Base-by-base conservation (phyloP, 1,140 invertebrate species). In the Macrocentrus cingulum region DNA sequence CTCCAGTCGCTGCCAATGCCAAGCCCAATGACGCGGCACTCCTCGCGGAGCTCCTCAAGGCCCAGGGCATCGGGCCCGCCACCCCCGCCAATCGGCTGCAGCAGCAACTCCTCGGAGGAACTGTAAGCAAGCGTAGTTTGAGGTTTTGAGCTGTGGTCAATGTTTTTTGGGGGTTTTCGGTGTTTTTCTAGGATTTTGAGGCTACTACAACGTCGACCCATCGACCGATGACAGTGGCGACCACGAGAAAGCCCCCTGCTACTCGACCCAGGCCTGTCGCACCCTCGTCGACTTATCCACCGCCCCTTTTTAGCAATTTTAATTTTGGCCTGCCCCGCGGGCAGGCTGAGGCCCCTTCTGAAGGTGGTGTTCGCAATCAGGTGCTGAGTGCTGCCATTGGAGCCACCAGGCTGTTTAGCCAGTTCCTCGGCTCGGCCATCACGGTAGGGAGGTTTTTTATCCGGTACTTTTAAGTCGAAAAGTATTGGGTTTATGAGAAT, bases 341-440 rank as follows among this genome's bases (percentile, higher is more conserved):
- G 20, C 46, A 59, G 41, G 58, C 45, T 23, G 50, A 58, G 0
- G 29, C 23, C 3, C 37, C 41, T 22, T 49, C 56, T 6, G 69
- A 60, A 11, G 59, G 61, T 36, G 66, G 80, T 8, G 78, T 84
- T 37, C 71, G 85, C 60, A 84, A 81, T 56, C 84, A 86, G 71
- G 80, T 88, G 32, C 81, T 89, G 6, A 85, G 82, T 50, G 86
- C 85, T 29, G 87, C 87, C 46, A 84, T 89, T 54, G 87, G 87
- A 62, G 86, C 88, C 54, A 88, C 87, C 5, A 83, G 84, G 74
- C 85, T 86, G 2, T 87, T 89, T 66, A 87, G 87, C 62, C 84
- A 86, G 68, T 89, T 90, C 69, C 80, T 90, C 66, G 87, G 87
- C 66, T 83, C 86, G 66, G 87, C 88, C 13, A 84, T 90, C 65